Evolutionary conservation across 2,113 vertebrate species (phyloP), one percentile per base, ranked within the genome.

Genomic region (Prionailurus bengalensis): DNA sequence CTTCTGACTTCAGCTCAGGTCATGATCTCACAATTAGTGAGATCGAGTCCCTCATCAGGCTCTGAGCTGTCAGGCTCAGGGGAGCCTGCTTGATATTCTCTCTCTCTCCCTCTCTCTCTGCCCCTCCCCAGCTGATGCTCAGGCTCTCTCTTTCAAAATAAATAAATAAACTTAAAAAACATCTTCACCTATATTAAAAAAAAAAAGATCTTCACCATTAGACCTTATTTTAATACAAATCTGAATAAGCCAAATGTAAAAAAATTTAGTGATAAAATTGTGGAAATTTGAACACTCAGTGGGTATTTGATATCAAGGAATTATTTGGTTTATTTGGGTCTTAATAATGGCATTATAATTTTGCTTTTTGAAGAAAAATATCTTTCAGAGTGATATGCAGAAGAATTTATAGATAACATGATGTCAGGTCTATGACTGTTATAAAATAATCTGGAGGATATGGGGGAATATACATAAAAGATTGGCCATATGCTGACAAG

Each of bases 401-500:
- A 81, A 90, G 95, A 90, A 74, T 93, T 93, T 94, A 93, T 82
- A 74, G 36, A 45, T 42, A 5, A 79, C 83, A 84, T 48, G 19
- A 96, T 80, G 29, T 94, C 16, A 89, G 5, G 42, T 53, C 73
- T 95, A 42, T 68, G 53, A 79, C 61, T 86, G 13, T 66, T 89
- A 63, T 95, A 90, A 81, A 81, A 94, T 84, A 89, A 92, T 74
- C 33, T 23, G 81, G 85, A 90, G n/a, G 66, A 45, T 27, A 14
- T 61, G 53, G 36, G n/a, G 23, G 25, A 74, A 74, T 89, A 79
- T 51, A 79, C 80, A 89, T 76, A 95, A 89, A 92, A 90, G 21
- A 81, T 76, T 73, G 84, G 16, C 70, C 89, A 76, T 96, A 93
- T 90, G 85, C 76, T 86, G 51, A 86, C 39, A 96, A 89, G 27